Percentiles rank a stretch among this genome's conserved stretches.
phyloP scores from a whole-genome alignment of 2,113 vertebrate species.

The Paradoxurus hermaphroditus region DNA sequence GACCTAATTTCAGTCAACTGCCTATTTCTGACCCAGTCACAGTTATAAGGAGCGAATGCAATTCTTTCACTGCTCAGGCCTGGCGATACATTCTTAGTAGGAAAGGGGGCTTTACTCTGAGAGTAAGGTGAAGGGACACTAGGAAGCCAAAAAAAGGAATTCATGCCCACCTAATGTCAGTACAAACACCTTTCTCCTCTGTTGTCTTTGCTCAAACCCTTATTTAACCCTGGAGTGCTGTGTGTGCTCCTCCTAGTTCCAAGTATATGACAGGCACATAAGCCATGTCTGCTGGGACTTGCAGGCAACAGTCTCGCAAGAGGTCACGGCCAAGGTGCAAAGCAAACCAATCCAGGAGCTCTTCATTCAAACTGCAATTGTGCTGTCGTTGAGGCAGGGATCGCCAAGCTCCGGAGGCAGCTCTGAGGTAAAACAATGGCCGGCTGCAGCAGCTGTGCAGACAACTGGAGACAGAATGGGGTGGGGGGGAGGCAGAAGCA shows the following conservation, averaged over 20 bases:
- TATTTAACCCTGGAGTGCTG: neutral
- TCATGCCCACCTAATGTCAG: neutral
- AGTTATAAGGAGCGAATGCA: neutral
- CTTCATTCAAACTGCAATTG: constrained; percentile 12
- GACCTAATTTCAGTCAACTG: neutral
- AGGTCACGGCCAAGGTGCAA: constrained; percentile 47
- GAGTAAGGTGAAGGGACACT: neutral
- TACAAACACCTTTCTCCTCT: neutral
- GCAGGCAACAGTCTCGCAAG: neutral
- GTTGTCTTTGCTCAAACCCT: neutral
- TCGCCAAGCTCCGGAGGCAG: neutral
- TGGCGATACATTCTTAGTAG: neutral
- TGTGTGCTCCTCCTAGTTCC: neutral
- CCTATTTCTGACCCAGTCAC: neutral
- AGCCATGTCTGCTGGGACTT: neutral
- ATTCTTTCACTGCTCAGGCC: neutral
- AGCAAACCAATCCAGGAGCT: constrained; percentile 39
- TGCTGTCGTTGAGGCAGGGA: neutral
- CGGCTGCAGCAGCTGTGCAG: constrained; percentile 50
- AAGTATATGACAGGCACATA: neutral
- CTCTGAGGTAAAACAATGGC: constrained; percentile 49
- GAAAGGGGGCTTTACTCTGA: neutral
- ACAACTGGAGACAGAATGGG: constrained; percentile 35
- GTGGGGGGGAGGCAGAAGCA: neutral
- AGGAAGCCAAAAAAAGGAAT: neutral